Evolutionary conservation across 2,888 invertebrate genomes (phyloP).

Genomic region (Eupithecia exiguata): DNA sequence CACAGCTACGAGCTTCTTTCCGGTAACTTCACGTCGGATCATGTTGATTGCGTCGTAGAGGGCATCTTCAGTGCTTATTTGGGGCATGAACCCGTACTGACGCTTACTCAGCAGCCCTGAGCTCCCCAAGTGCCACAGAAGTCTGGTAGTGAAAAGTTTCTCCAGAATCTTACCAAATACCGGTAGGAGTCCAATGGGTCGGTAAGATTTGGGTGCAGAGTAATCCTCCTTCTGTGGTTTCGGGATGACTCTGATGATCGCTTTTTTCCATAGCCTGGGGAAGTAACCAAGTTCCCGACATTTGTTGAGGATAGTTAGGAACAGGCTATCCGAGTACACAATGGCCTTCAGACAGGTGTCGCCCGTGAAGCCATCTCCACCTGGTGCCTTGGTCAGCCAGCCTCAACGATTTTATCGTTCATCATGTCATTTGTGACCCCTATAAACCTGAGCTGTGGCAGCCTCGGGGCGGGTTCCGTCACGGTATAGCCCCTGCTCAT

Average conservation of each 20-base stretch:
- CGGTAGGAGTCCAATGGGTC: background rate
- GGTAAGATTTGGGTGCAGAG: background rate
- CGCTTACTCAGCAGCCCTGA: background rate
- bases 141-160: background rate
- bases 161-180: background rate
- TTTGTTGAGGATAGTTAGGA: background rate
- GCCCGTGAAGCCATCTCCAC: background rate
- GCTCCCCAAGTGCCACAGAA: background rate
- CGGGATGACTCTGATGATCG: background rate
- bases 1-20: background rate
- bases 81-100: no score
- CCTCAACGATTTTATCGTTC: constrained; percentile 7
- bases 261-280: background rate
- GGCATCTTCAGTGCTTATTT: no score
- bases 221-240: background rate
- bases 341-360: background rate
- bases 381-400: background rate
- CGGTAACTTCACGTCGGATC: background rate
- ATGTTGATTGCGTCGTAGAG: background rate
- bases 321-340: background rate
- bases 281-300: background rate
- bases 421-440: background rate
- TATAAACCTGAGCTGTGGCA: background rate
- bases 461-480: background rate
- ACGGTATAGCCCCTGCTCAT: background rate